Base-by-base conservation (phyloP, 2,888 invertebrate genomes). In the Cephus pulcher region DNA sequence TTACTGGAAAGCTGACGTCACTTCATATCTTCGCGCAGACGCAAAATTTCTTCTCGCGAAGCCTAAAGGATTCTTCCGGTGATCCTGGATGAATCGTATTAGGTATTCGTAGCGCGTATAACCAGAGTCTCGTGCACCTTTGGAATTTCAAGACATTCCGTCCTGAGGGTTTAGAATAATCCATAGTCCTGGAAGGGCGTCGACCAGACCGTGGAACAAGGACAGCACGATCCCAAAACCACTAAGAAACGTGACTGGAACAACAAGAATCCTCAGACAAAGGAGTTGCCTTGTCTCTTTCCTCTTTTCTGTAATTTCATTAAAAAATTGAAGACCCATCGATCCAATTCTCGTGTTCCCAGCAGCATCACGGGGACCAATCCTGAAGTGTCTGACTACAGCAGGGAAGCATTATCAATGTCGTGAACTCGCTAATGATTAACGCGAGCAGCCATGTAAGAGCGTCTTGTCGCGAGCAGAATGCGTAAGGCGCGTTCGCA, bases 191-290 rank as follows among this genome's bases (percentile, higher is more conserved):
- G 30, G 74, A 79, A 82, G 84, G 85, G 83, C 86, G 86, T 85
- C 83, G 84, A 84, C 82, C 82, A 81, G 81, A 82, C 71, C 32
- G 71, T 80, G 81, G 81, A 56, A 56, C 56, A 56, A 56, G 56
- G 56, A 83, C 76, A 79, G 79, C 79, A 75, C 79, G 77, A 78
- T 78, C 78, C 40, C 79, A 73, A 71, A 71, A 34, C 80, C 82
- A 82, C 79, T 79, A 32, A 79, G 77, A 82, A 82, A 86, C 86
- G 86, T 86, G 86, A 86, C 84, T 80, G 79, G 86, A 81, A 82
- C 81, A 77, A 83, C 80, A 86, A 86, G 76, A 80, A 75, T 56
- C 23, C 56, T 9, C 56, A 9, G 56, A 56, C 56, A 56, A 56
- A 56, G 56, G 56, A 56, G 23, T 56, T 23, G 56, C 56, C 56